Conservation (phyloP, 1,140 invertebrate genomes). For the Drosophila pseudoananassae region DNA sequence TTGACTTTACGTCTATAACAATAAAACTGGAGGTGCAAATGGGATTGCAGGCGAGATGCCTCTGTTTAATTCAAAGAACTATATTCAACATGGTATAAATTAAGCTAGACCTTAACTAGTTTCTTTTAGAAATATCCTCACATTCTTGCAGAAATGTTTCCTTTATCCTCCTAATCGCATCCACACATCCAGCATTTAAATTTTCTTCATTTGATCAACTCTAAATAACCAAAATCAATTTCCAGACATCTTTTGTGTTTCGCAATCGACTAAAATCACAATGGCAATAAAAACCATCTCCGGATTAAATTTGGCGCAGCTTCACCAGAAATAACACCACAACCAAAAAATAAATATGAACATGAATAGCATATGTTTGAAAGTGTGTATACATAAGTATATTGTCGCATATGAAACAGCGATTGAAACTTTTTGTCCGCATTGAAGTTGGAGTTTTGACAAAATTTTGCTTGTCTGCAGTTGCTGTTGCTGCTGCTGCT, state of each 20-base stretch:
- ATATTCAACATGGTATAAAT: no score
- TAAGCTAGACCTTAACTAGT: not conserved
- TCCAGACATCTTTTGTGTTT: constrained; percentile 14
- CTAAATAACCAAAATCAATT: constrained; percentile 22
- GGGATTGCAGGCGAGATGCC: not conserved
- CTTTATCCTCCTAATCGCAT: constrained; percentile 19
- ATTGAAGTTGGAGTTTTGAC: constrained; percentile 30
- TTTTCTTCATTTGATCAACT: constrained; percentile 23
- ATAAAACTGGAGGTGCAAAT: constrained; percentile 35
- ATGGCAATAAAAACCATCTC: constrained; percentile 37
- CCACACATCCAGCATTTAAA: constrained; percentile 19
- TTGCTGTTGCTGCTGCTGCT: constrained; percentile 16
- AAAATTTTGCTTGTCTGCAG: constrained; percentile 30
- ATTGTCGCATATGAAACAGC: constrained; percentile 33
- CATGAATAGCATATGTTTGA: constrained; percentile 1
- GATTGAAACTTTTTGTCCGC: constrained; percentile 38
- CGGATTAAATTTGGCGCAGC: constrained; percentile 42
- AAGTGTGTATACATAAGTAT: constrained; percentile 16
- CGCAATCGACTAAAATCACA: constrained; percentile 20
- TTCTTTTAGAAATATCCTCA: not conserved
- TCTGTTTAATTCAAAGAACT: not conserved
- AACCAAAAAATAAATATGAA: constrained; percentile 36
- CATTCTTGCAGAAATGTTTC: not conserved
- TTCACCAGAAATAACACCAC: constrained; percentile 1
- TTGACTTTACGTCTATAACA: constrained; percentile 26